These are phyloP conservation scores for Meganola albula DNA, from an alignment of 2,888 invertebrate genomes.

Conservation along the genomic window DNA sequence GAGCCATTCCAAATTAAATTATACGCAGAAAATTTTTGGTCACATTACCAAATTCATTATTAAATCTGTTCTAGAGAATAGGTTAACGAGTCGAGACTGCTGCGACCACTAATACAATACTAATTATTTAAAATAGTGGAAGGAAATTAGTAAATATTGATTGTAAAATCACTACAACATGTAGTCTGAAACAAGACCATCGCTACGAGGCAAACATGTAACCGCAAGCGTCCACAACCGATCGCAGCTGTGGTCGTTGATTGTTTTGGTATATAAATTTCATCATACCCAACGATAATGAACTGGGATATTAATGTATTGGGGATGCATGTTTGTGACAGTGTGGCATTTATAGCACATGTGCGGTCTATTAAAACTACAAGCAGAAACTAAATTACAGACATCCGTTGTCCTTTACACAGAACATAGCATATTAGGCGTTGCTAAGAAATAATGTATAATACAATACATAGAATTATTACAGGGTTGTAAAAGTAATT, in stretches of 20 bases:
- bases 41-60: conserved; percentile 59
- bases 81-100: conserved; percentile 40
- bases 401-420: too few relatives aligned
- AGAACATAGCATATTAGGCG: too few relatives aligned
- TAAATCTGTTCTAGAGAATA: conserved; percentile 45
- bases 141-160: too few relatives aligned
- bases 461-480: too few relatives aligned
- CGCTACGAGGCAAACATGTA: conserved; percentile 16
- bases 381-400: too few relatives aligned
- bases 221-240: conserved; percentile 22
- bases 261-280: conserved; percentile 36
- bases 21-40: conserved; percentile 61
- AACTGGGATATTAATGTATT: conserved; percentile 24
- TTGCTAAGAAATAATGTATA: too few relatives aligned
- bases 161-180: too few relatives aligned
- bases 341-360: too few relatives aligned
- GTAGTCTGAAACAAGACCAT: conserved; percentile 23
- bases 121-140: too few relatives aligned
- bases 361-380: too few relatives aligned
- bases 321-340: conserved; percentile 9
- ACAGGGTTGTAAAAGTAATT: too few relatives aligned
- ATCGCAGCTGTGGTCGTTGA: conserved; percentile 32
- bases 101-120: too few relatives aligned
- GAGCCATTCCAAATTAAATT: conserved; percentile 73
- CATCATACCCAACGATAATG: conserved; percentile 26